Base-by-base conservation (phyloP, 2,888 invertebrate genomes). In the Cylindroiulus punctatus region DNA sequence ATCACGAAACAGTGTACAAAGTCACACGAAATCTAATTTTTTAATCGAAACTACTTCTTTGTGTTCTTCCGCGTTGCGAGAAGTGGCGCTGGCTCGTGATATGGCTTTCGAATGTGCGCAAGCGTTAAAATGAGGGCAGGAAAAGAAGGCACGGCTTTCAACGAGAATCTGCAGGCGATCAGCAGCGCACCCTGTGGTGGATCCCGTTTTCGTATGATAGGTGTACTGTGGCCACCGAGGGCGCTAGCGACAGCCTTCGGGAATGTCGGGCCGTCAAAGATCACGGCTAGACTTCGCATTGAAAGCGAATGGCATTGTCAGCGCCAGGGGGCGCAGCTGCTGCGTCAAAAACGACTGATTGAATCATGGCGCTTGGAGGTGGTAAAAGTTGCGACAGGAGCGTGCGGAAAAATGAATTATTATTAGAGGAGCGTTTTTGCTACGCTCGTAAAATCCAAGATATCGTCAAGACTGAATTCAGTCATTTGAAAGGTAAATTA, bases 401-500 rank as follows among this genome's bases (percentile, higher is more conserved):
- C 65, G 26, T 26, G 65, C 26, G 65, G 65, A 65, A 65, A 65
- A 65, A 65, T 65, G 65, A 65, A 65, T 65, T 65, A 65, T 65
- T 65, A 65, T 26, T 65, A 65, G 65, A 65, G 1, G 40, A 83
- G 42, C 83, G 42, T 83, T 83, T 42, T 22, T 22, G 22, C 40
- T 83, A 83, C 83, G 42, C 36, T 83, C 19, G 22, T 83, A 83
- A 83, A 83, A 83, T 83, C n/a, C 36, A 83, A 42, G 42, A 83
- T 12, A 83, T 83, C 42, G 83, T 83, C 40, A 83, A 83, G 83
- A 83, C 36, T 83, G 83, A 83, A 36, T 83, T 83, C 22, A 83
- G 42, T 42, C 83, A 83, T 83, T 83, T 83, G 22, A 40, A 83
- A 83, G 83, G 83, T 83, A 83, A 83, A 82, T 82, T 40, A n/a